phyloP scores from a whole-genome alignment of 2,797 vertebrate species.

The Protonibea diacanthus region DNA sequence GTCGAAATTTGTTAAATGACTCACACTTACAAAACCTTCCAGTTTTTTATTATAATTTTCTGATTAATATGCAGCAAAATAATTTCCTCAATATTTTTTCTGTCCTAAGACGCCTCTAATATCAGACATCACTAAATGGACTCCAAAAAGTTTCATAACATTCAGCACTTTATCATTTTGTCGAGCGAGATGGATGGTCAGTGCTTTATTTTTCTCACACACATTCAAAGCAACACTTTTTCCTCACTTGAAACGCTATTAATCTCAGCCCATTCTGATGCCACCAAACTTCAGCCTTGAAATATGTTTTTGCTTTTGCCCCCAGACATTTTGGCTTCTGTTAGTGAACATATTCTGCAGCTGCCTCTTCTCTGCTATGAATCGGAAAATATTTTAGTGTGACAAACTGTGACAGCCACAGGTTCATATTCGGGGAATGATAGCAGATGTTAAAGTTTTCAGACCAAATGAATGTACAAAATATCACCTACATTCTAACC shows the following conservation, averaged over 20 bases:
- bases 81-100: neutral
- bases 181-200: neutral
- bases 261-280: constrained; percentile 39
- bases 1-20: neutral
- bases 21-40: neutral
- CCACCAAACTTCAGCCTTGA: constrained; percentile 34
- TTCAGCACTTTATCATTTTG: neutral
- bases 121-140: constrained; percentile 1
- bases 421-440: constrained; percentile 26
- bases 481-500: constrained; percentile 1
- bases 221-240: constrained; percentile 15
- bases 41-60: neutral
- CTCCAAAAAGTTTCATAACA: neutral
- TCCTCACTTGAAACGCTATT: constrained; percentile 23
- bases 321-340: constrained; percentile 36
- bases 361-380: constrained; percentile 26
- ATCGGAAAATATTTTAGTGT: constrained; percentile 35
- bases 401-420: constrained; percentile 31
- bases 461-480: constrained; percentile 17
- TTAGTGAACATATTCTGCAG: constrained; percentile 28
- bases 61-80: neutral
- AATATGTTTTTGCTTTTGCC: constrained; percentile 37
- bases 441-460: constrained; percentile 14
- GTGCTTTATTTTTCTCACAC: neutral
- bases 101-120: neutral